phyloP scores from a whole-genome alignment of 2,797 vertebrate genomes.

The Toxotes lorentzi region DNA sequence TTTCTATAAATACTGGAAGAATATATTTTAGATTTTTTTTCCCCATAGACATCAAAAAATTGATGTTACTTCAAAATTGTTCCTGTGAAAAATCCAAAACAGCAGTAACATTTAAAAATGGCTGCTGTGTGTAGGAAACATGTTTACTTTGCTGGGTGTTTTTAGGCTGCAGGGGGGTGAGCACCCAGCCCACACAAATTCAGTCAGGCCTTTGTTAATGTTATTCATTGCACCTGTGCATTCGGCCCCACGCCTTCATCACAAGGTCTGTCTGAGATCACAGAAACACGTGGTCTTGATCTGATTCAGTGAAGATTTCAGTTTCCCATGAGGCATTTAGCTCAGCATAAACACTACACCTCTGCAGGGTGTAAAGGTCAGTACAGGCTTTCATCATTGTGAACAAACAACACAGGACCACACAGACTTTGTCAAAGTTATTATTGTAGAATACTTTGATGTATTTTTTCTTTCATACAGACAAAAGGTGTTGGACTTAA shows the following conservation, averaged over 20 bases:
- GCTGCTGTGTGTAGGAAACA: too few species aligned
- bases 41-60: not conserved
- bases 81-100: too few species aligned
- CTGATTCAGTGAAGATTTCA: too few species aligned
- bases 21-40: not conserved
- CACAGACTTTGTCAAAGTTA: slow-evolving; percentile 90
- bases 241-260: too few species aligned
- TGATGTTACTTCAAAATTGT: too few species aligned
- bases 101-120: too few species aligned
- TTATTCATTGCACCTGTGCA: too few species aligned
- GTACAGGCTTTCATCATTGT: slow-evolving; percentile 18
- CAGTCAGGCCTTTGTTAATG: too few species aligned
- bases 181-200: too few species aligned
- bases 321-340: not conserved
- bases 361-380: not conserved
- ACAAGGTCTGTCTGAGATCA: not conserved
- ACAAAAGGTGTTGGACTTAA: slow-evolving; percentile 92
- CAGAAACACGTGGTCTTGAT: not conserved
- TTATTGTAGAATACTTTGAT: slow-evolving; percentile 91
- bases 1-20: not conserved
- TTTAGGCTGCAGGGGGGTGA: too few species aligned
- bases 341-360: not conserved
- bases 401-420: slow-evolving; percentile 84
- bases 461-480: slow-evolving; percentile 90
- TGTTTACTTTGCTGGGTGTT: too few species aligned